Percentiles rank a stretch among this genome's conserved stretches.
phyloP scores from a whole-genome alignment of 2,888 invertebrate species.

The Drosophila vallismaia region DNA sequence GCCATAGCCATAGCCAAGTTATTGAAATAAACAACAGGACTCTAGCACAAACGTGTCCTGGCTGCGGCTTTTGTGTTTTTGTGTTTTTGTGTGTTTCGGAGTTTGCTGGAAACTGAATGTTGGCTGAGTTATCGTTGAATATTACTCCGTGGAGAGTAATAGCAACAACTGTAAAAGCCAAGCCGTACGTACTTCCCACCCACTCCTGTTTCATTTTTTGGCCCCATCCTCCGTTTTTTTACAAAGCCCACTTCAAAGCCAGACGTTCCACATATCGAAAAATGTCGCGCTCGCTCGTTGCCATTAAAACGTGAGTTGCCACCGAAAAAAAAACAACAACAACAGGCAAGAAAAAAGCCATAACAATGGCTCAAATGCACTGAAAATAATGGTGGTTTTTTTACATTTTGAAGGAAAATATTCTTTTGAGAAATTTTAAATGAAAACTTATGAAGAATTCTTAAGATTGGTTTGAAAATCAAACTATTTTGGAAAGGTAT shows the following conservation, averaged over 20 bases:
- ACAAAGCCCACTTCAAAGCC: conserved; percentile 38
- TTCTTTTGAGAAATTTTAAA: too few species aligned
- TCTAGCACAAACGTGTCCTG: conserved; percentile 41
- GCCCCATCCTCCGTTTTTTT: conserved; percentile 1
- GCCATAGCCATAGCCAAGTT: conserved; percentile 51
- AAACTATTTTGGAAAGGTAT: too few species aligned
- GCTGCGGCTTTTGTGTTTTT: conserved; percentile 44
- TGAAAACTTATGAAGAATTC: too few species aligned
- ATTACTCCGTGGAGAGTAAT: conserved; percentile 76
- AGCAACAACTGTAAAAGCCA: conserved; percentile 47
- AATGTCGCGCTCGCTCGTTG: conserved; percentile 58
- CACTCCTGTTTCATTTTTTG: not conserved
- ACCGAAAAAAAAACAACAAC: conserved; percentile 25
- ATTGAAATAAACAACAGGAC: conserved; percentile 78
- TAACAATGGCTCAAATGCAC: conserved; percentile 20
- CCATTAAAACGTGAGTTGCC: conserved; percentile 70
- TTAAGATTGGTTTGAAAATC: too few species aligned
- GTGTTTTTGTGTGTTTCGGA: not conserved
- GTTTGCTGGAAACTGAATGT: conserved; percentile 19
- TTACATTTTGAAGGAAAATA: too few species aligned
- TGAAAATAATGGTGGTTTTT: not conserved
- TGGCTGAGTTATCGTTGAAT: conserved; percentile 72
- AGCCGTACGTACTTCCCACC: conserved; percentile 23
- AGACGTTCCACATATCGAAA: conserved; percentile 50
- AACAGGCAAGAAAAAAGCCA: conserved; percentile 7